Conservation (phyloP, 2,113 vertebrate genomes). For the Melierax canorus region DNA sequence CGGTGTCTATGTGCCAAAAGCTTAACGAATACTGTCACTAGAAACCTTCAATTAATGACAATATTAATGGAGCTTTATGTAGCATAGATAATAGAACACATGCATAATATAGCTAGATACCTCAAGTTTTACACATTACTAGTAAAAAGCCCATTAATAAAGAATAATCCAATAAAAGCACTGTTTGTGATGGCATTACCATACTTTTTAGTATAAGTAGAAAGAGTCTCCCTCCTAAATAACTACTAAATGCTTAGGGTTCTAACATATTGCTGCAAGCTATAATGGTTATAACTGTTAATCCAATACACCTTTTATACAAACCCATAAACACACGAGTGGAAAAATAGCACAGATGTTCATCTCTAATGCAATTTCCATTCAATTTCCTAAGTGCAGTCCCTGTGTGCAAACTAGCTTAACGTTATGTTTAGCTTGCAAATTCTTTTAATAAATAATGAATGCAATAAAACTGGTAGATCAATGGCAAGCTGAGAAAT, state of each 20-base stretch:
- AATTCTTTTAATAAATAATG: conserved; percentile 95
- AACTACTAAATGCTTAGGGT: conserved; percentile 58
- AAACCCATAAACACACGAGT: conserved; percentile 82
- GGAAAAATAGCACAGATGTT: conserved; percentile 89
- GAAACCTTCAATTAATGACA: conserved; percentile 28
- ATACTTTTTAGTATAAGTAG: conserved; percentile 19
- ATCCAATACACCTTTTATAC: conserved; percentile 86
- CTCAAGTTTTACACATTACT: background rate
- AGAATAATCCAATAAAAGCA: conserved; percentile 41
- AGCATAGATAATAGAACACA: background rate
- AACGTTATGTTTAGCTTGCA: conserved; percentile 92
- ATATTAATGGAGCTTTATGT: background rate
- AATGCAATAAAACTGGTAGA: conserved; percentile 89
- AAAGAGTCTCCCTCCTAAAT: conserved; percentile 49
- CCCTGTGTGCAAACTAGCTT: conserved; percentile 89
- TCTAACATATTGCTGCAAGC: conserved; percentile 70
- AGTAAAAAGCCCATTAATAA: conserved; percentile 42
- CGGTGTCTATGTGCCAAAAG: background rate
- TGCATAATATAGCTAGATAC: background rate
- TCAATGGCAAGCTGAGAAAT: conserved; percentile 89
- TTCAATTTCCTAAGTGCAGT: conserved; percentile 91
- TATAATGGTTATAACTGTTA: conserved; percentile 81
- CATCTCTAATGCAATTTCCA: conserved; percentile 91
- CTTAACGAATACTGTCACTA: background rate
- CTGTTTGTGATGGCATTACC: background rate